phyloP scores from a whole-genome alignment of 2,888 invertebrate genomes.

The Sympetrum striolatum region DNA sequence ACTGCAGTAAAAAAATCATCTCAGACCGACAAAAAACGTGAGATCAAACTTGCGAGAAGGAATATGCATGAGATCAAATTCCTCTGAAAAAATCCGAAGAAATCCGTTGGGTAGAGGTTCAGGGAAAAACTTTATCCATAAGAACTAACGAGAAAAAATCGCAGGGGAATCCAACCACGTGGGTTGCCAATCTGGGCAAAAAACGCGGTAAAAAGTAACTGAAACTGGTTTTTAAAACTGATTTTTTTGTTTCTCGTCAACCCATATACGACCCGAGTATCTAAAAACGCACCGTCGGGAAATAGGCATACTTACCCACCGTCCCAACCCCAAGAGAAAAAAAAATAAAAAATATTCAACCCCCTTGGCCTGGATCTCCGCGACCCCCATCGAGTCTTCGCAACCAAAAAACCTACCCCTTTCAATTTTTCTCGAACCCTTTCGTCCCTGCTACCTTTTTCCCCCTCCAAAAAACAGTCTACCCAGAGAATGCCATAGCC shows the following conservation, averaged over 20 bases:
- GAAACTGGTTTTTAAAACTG: background rate
- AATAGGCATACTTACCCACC: background rate
- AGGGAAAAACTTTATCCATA: background rate
- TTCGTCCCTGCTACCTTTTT: background rate
- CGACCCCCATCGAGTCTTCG: background rate
- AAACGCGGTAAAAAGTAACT: background rate
- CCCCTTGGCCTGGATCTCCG: background rate
- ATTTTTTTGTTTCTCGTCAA: background rate
- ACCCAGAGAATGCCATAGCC: background rate
- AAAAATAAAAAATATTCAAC: constrained; percentile 9
- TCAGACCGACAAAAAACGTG: no score
- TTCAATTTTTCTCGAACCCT: background rate
- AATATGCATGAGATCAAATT: background rate
- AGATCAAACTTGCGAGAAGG: background rate
- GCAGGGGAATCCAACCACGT: background rate
- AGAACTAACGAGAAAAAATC: background rate
- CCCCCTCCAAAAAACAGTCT: background rate
- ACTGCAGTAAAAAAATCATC: no score
- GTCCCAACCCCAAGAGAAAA: background rate
- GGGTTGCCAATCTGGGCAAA: background rate
- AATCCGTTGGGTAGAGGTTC: background rate
- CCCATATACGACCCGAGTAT: background rate
- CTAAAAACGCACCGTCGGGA: background rate
- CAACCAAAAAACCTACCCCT: background rate
- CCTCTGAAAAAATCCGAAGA: background rate